These are phyloP conservation scores for Helicoverpa zea DNA, from an alignment of 1,140 invertebrate species.

Conservation along the genomic window DNA sequence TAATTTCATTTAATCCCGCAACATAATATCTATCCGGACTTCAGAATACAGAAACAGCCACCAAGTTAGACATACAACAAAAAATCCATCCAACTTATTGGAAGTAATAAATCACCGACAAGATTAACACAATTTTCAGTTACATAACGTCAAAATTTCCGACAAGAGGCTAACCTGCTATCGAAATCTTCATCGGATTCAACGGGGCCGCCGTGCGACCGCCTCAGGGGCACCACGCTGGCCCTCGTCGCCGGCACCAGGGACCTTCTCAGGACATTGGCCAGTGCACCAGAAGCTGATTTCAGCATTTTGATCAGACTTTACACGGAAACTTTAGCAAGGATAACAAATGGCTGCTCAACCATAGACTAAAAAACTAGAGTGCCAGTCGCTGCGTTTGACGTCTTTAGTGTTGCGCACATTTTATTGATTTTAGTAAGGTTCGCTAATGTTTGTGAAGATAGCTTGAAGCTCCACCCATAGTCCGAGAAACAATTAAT, in stretches of 20 bases:
- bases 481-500: too few species aligned
- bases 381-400: slow-evolving; percentile 46
- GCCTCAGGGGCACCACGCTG: slow-evolving; percentile 69
- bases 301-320: slow-evolving; percentile 79
- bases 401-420: slow-evolving; percentile 31
- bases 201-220: slow-evolving; percentile 72
- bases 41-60: neutral
- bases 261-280: slow-evolving; percentile 77
- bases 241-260: slow-evolving; percentile 75
- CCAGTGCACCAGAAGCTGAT: slow-evolving; percentile 76
- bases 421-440: slow-evolving; percentile 20
- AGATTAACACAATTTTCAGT: slow-evolving; percentile 69
- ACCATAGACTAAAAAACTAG: slow-evolving; percentile 68
- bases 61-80: neutral
- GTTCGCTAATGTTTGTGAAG: neutral
- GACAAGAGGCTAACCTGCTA: slow-evolving; percentile 72
- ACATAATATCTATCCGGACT: neutral
- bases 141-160: slow-evolving; percentile 81
- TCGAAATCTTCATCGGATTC: slow-evolving; percentile 83
- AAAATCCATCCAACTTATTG: neutral
- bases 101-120: slow-evolving; percentile 29
- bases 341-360: slow-evolving; percentile 83
- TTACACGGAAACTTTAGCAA: slow-evolving; percentile 71
- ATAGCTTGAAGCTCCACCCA: too few species aligned
- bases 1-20: neutral